Evolutionary conservation across 2,888 invertebrate genomes (phyloP), one percentile per base, ranked within the genome.

Genomic region (Drosophila parthenogenetica): DNA sequence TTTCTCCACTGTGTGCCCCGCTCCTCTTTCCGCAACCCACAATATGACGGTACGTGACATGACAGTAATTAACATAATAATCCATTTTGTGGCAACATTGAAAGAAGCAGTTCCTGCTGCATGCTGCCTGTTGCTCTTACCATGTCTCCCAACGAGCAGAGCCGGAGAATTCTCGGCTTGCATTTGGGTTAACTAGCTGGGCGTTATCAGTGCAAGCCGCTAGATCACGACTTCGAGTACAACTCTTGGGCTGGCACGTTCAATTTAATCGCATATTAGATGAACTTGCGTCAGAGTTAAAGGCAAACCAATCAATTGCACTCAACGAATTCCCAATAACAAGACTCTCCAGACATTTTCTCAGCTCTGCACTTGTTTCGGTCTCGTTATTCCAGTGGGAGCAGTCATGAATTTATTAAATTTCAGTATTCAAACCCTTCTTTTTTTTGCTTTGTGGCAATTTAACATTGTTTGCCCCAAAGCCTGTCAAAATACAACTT

Each of bases 11-110:
- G 35, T 35, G 35, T 35, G 11, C 13, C 13, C 4, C 1, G 13
- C 8, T 13, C 22, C 19, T 40, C 25, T 42, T 16, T 35, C 22
- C 70, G 67, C 29, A 8, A 29, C 29, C 29, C 29, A 42, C 64
- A 58, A 57, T 53, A 65, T 71, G 70, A 68, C 65, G 74, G 29
- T 69, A 78, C 83, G 80, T 73, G 85, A 83, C 80, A 78, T 82
- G 80, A 78, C 86, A 80, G 80, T 83, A 83, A 85, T 83, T 83
- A 83, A 80, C 86, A 80, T 83, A 82, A 83, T 83, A 83, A 83
- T 85, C 83, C 69, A 82, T 82, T 78, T 80, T 70, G 86, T 61
- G 73, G 80, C 61, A 62, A 58, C 68, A 61, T 67, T 57, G 66
- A 81, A 84, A 73, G 61, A 58, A 62, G 72, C 76, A 53, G 75